Percentiles rank a stretch among this genome's conserved stretches.
These are phyloP conservation scores for Tragelaphus scriptus DNA, from an alignment of 2,113 vertebrate genomes.

Conservation along the genomic window DNA sequence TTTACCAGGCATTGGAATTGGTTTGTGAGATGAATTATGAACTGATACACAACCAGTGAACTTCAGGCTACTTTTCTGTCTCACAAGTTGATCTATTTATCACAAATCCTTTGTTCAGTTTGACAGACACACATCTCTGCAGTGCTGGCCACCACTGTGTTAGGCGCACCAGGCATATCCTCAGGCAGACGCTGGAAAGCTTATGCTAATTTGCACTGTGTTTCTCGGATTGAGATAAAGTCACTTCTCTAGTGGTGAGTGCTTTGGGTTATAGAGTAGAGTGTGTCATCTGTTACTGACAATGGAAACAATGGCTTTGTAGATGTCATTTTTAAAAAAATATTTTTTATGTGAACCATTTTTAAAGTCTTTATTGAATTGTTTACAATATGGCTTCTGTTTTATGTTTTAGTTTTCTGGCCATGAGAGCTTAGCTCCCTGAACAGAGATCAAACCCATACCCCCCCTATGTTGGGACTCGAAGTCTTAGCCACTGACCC, in stretches of 20 bases:
- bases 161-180: slow-evolving; percentile 21
- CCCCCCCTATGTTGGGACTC: neutral
- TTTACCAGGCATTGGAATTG: slow-evolving; percentile 46
- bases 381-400: neutral
- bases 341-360: neutral
- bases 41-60: neutral
- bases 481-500: neutral
- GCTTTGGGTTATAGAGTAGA: neutral
- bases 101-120: neutral
- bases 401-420: neutral
- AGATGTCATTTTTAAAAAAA: neutral
- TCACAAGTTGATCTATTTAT: slow-evolving; percentile 58
- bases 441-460: neutral
- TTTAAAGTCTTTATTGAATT: neutral
- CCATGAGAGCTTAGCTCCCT: neutral
- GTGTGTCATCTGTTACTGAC: neutral
- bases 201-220: slow-evolving; percentile 58
- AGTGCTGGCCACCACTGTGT: slow-evolving; percentile 31
- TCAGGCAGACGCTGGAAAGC: neutral
- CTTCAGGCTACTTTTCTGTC: slow-evolving; percentile 46
- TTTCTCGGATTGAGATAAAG: slow-evolving; percentile 37
- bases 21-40: slow-evolving; percentile 60
- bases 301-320: neutral
- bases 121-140: neutral
- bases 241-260: slow-evolving; percentile 26